phyloP scores from a whole-genome alignment of 2,888 invertebrate species.

The Phaonia tiefii region DNA sequence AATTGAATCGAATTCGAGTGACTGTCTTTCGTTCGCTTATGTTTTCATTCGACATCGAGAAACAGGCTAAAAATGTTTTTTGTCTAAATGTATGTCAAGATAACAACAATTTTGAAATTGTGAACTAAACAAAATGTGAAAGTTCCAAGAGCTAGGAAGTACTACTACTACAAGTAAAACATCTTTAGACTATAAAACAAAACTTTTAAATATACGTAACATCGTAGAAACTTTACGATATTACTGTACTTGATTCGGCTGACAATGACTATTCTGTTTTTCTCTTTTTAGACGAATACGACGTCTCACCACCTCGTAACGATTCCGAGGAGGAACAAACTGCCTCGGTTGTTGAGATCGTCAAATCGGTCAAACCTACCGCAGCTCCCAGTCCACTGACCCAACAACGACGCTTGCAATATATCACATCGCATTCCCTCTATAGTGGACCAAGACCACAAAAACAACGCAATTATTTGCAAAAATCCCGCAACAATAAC shows the following conservation, averaged over 20 bases:
- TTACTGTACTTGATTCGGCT: no score
- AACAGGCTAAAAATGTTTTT: no score
- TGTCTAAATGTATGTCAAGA: no score
- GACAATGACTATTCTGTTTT: slow-evolving; percentile 1
- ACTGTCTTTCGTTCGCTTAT: no score
- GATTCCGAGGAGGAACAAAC: slow-evolving; percentile 79
- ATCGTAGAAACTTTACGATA: no score
- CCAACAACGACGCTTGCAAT: slow-evolving; percentile 71
- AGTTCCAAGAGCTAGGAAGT: no score
- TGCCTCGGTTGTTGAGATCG: slow-evolving; percentile 68
- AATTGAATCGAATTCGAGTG: no score
- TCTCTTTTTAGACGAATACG: slow-evolving; percentile 71
- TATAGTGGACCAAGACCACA: slow-evolving; percentile 77
- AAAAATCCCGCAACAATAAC: slow-evolving; percentile 69
- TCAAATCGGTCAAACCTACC: slow-evolving; percentile 29
- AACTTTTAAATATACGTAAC: not conserved
- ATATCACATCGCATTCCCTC: slow-evolving; percentile 76
- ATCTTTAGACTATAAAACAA: not conserved
- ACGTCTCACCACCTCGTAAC: slow-evolving; percentile 76
- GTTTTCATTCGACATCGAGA: no score
- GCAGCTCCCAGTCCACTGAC: slow-evolving; percentile 31
- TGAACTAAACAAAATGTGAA: no score
- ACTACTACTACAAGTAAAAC: not conserved
- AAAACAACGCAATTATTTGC: slow-evolving; percentile 76
- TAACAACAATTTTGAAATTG: no score